phyloP scores from a whole-genome alignment of 2,113 vertebrate genomes.

The Pterocles orientalis region DNA sequence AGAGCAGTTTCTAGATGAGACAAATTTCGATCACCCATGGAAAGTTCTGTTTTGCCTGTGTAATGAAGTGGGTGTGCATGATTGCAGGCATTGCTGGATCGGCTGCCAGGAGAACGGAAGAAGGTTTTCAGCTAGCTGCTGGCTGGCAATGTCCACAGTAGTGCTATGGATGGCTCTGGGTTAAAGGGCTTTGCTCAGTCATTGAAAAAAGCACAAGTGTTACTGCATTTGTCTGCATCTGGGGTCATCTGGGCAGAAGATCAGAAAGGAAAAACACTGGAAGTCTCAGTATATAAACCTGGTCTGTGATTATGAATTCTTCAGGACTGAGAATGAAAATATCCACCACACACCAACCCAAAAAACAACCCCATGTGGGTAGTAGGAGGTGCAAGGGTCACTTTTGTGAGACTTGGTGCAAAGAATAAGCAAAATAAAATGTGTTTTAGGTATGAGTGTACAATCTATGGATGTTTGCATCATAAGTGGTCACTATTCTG shows the following conservation, averaged over 20 bases:
- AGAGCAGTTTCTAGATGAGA: not conserved
- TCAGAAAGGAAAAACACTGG: not conserved
- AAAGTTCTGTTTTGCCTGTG: not conserved
- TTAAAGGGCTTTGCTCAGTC: not conserved
- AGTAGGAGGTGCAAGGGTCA: not conserved
- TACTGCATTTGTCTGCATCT: not conserved
- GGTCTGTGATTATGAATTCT: not conserved
- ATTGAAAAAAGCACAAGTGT: not conserved
- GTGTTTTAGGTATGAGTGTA: not conserved
- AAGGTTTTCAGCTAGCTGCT: not conserved
- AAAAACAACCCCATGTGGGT: not conserved
- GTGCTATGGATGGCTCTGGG: not conserved
- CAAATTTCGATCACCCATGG: not conserved
- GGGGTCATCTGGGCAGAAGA: not conserved
- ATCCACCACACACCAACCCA: not conserved
- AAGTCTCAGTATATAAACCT: not conserved
- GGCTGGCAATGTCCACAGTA: not conserved
- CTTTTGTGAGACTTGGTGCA: not conserved
- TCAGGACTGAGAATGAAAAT: not conserved
- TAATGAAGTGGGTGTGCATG: not conserved
- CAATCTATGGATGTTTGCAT: not conserved
- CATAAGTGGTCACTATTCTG: not conserved
- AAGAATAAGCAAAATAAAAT: not conserved
- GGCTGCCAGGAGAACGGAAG: not conserved
- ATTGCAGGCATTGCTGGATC: not conserved